A percentile compares a stretch with the other conserved stretches of the same genome.
Evolutionary conservation across 1,140 invertebrate genomes (phyloP).

Genomic region (Calosoma granatense): DNA sequence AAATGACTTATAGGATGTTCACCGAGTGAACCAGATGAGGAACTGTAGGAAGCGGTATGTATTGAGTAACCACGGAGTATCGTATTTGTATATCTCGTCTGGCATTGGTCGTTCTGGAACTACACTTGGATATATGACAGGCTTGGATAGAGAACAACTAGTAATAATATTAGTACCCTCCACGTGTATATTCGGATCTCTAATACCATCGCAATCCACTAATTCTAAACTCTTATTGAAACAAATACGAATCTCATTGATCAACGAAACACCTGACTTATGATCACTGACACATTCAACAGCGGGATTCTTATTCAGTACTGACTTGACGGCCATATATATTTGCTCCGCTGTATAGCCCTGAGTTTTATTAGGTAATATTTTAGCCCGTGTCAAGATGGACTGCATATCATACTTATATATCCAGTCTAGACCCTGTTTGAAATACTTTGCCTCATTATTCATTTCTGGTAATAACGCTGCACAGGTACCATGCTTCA

Average conservation of each 20-base stretch:
- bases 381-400: slow-evolving; percentile 43
- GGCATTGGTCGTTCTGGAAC: slow-evolving; percentile 25
- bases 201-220: slow-evolving; percentile 45
- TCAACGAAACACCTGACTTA: slow-evolving; percentile 42
- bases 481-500: slow-evolving; percentile 77
- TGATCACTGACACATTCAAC: slow-evolving; percentile 50
- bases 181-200: slow-evolving; percentile 19
- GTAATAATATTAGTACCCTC: slow-evolving; percentile 34
- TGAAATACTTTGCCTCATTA: slow-evolving; percentile 63
- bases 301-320: slow-evolving; percentile 45
- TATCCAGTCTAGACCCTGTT: slow-evolving; percentile 51
- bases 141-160: slow-evolving; percentile 44
- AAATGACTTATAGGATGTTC: neutral
- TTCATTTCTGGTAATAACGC: slow-evolving; percentile 45
- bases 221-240: slow-evolving; percentile 50
- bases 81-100: neutral
- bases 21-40: slow-evolving; percentile 23
- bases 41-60: slow-evolving; percentile 21
- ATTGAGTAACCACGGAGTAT: slow-evolving; percentile 6
- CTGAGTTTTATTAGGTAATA: slow-evolving; percentile 46
- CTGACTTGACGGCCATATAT: slow-evolving; percentile 43
- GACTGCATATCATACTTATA: slow-evolving; percentile 51
- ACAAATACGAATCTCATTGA: slow-evolving; percentile 56
- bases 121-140: slow-evolving; percentile 44
- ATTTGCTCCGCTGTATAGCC: slow-evolving; percentile 45